Base-by-base conservation (phyloP, 2,888 invertebrate species). In the Tipula helvola region DNA sequence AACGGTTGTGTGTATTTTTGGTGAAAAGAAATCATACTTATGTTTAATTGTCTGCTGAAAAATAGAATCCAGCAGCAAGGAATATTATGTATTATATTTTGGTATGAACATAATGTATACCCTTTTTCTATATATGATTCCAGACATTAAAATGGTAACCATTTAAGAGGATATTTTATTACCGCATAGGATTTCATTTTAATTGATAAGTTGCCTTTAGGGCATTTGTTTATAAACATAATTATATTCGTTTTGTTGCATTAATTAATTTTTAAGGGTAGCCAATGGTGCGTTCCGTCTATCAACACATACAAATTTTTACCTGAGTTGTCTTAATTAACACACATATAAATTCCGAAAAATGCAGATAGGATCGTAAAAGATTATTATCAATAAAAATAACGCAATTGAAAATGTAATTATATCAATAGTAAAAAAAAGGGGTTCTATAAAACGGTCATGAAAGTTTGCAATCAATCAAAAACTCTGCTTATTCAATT, bases 31-130 rank as follows among this genome's bases (percentile, higher is more conserved):
- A 84, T 84, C 84, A 36, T 84, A 84, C 84, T 84, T 84, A 41
- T 84, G 84, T 84, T 84, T 84, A 84, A 84, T 84, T 84, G 84
- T 84, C 84, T 84, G 84, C 84, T 84, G 36, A 84, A 84, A 84
- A 16, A 84, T 84, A 84, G n/a, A 84, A 5, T 28, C 7, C 71
- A 71, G 28, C 71, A 71, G 71, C 71, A 71, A 71, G 28, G 71
- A 71, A 28, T 7, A 18, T 18, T 57, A 57, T 57, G 18, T n/a
- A 47, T 47, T 41, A 47, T 8, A 28, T 47, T n/a, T n/a, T 12
- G 2, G 18, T 18, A 18, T 57, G 18, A 18, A 57, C 18, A 71
- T 39, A 39, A 7, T 39, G 0, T 39, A 28, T 71, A 71, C 71
- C 71, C 71, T 71, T 71, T 71, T 71, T 71, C 71, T n/a, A 52